Base-by-base conservation (phyloP, 2,888 invertebrate genomes). In the Caenorhabditis sinica region DNA sequence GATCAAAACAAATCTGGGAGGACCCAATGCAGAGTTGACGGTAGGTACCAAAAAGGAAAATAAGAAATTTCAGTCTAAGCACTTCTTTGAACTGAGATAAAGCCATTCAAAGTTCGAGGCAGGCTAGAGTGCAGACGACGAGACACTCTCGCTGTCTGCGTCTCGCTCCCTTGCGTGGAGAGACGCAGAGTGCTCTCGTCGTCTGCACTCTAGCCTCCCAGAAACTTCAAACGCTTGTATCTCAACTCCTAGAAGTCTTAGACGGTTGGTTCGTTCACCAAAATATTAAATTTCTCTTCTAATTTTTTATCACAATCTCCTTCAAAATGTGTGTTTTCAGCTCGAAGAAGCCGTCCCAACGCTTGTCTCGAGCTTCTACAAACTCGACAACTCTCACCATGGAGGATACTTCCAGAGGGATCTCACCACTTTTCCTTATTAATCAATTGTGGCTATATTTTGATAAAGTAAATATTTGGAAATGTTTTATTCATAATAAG, bases 1-100 rank as follows among this genome's bases (percentile, higher is more conserved):
- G 90, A 89, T 90, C 0, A 66, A 87, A 61, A 90, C 89, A 0
- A 88, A 90, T 51, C 84, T 90, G 85, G 90, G 90, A 30, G 88
- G 89, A 1, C 60, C 40, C 13, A 71, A 86, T 9, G 90, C 89
- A 0, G 1, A 15, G 30, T 65, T 65, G 17, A 65, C 65, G 45
- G 65, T 65, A n/a, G n/a, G 49, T n/a, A 49, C 1, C 11, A 5
- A n/a, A n/a, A n/a, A n/a, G n/a, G n/a, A n/a, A n/a, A n/a, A n/a
- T n/a, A n/a, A n/a, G n/a, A n/a, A n/a, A n/a, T n/a, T n/a, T n/a
- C n/a, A n/a, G n/a, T n/a, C n/a, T n/a, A n/a, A 49, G 49, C 3
- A 20, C 5, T 17, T 20, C 11, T n/a, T 3, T 17, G n/a, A 49
- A n/a, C 20, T 11, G 49, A 49, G 49, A 49, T 17, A 49, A 17